Base-by-base conservation (phyloP, 1,140 invertebrate species). In the Solen grandis region DNA sequence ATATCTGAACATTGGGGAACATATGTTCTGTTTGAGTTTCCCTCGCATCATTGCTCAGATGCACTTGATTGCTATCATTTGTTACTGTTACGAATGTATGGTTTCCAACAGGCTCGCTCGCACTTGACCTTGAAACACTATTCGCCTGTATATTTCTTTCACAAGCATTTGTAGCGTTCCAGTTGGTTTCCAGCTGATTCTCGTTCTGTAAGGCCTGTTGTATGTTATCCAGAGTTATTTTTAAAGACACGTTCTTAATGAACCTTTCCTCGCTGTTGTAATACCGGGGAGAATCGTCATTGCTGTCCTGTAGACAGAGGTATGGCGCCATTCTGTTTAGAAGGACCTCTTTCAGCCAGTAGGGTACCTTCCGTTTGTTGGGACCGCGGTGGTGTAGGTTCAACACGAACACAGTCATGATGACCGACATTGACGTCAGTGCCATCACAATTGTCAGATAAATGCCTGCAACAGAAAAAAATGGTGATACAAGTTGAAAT, bases 391-490 rank as follows among this genome's bases (percentile, higher is more conserved):
- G 92, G 63, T 93, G 92, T 13, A 93, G 85, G 81, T 93, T 90
- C 27, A 93, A 82, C 14, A 93, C 92, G 82, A 92, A 89, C 16
- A 93, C 92, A 0, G 92, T 93, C 80, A 93, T 87, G 16, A 93
- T 90, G 54, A 93, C 92, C 3, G 92, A 92, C 73, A 93, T 73
- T 16, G 92, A 93, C 19, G 92, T 93, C 84, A 92, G 87, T 3
- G 90, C 90, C 92, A 93, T 93, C 10, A 91, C 92, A 10, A 92
- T 90, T 5, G 92, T 93, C 62, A 93, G 86, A 82, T 93, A 93
- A 38, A 93, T 92, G 41, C 92, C 92, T 92, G 86, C 25, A 89
- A 87, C 57, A 55, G 72, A 54, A 35, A 63, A 46, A 70, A 36
- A 33, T 57, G 19, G 50, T 29, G 35, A 19, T 36, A 27, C 29